Percentiles rank a stretch among this genome's conserved stretches.
Evolutionary conservation across 92 coral and sea anemone species (phyloP).

Genomic region (Epizoanthus rinbou): DNA sequence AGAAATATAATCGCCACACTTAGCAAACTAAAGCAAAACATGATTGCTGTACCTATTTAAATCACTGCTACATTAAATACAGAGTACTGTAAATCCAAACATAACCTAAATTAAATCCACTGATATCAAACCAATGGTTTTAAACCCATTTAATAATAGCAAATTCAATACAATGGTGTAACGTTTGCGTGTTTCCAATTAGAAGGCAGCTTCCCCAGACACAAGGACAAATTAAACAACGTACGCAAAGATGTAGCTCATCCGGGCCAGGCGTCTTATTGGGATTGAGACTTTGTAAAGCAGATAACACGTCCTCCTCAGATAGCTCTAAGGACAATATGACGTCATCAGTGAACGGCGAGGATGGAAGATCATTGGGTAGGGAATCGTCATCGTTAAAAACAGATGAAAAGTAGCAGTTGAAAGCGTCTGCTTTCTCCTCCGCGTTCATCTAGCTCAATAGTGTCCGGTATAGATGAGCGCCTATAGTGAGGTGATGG

Average conservation of each 20-base stretch:
- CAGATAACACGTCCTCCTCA: slow-evolving; percentile 25
- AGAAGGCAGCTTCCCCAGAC: neutral
- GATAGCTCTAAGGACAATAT: slow-evolving; percentile 28
- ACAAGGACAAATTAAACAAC: neutral
- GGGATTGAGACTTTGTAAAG: slow-evolving; percentile 6
- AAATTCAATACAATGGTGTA: neutral
- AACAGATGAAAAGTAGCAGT: slow-evolving; percentile 42
- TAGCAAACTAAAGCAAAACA: too few relatives aligned
- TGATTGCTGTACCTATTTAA: too few relatives aligned
- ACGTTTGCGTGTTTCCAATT: slow-evolving; percentile 6
- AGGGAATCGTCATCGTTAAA: slow-evolving; percentile 38
- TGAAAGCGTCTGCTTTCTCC: slow-evolving; percentile 55
- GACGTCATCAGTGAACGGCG: slow-evolving; percentile 36
- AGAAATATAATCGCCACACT: too few relatives aligned
- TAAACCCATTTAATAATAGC: too few relatives aligned
- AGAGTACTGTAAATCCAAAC: too few relatives aligned
- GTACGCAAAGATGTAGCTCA: neutral
- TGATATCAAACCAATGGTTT: too few relatives aligned
- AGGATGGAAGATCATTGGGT: slow-evolving; percentile 34
- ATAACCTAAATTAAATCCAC: too few relatives aligned
- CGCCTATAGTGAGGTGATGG: too few relatives aligned
- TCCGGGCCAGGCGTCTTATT: slow-evolving; percentile 21
- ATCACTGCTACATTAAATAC: too few relatives aligned
- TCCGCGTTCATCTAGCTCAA: slow-evolving; percentile 37
- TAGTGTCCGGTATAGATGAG: slow-evolving; percentile 41